These are phyloP conservation scores for Macroramphosus scolopax DNA, from an alignment of 2,797 vertebrate genomes.

Conservation along the genomic window DNA sequence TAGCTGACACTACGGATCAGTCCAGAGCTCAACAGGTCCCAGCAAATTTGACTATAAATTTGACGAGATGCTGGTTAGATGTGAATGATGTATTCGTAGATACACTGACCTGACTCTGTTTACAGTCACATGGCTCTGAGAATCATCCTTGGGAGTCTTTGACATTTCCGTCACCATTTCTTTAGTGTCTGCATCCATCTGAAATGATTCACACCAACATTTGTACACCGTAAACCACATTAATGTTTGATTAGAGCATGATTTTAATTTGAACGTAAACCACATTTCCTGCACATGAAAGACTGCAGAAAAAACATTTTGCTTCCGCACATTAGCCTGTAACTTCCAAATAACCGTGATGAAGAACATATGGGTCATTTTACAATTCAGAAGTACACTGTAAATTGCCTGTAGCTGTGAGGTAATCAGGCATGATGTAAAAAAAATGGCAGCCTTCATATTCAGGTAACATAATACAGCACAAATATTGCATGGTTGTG, in stretches of 20 bases:
- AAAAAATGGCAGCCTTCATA: constrained; percentile 12
- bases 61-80: background rate
- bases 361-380: too few species aligned
- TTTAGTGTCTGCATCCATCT: constrained; percentile 73
- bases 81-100: background rate
- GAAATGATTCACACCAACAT: constrained; percentile 33
- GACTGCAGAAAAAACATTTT: too few species aligned
- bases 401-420: constrained; percentile 6
- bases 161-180: constrained; percentile 56
- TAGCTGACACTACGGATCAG: too few species aligned
- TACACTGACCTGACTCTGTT: constrained; percentile 64
- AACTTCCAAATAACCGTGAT: too few species aligned
- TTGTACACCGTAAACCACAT: background rate
- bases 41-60: too few species aligned
- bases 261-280: too few species aligned
- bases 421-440: constrained; percentile 19
- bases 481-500: too few species aligned
- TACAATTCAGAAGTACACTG: background rate
- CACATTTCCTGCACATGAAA: too few species aligned
- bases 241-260: too few species aligned
- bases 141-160: constrained; percentile 43
- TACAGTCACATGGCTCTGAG: constrained; percentile 51
- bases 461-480: background rate
- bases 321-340: too few species aligned
- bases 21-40: too few species aligned